These are phyloP conservation scores for Hylia prasina DNA, from an alignment of 2,113 vertebrate genomes.

Conservation along the genomic window DNA sequence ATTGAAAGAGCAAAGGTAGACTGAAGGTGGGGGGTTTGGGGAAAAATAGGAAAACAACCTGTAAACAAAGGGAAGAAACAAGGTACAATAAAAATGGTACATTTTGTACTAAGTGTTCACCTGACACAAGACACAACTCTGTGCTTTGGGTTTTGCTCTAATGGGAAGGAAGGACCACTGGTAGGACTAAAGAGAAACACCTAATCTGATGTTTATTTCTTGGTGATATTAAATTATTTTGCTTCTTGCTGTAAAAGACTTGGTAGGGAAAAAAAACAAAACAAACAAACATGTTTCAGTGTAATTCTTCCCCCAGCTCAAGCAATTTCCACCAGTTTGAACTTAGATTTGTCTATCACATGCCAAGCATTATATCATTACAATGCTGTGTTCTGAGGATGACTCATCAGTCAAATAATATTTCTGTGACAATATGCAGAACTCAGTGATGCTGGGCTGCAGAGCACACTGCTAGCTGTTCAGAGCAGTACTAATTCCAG, in stretches of 20 bases:
- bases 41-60: not conserved
- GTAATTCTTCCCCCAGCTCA: not conserved
- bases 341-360: not conserved
- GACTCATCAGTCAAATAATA: not conserved
- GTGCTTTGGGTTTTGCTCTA: not conserved
- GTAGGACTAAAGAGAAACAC: not conserved
- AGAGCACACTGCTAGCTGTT: not conserved
- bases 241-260: not conserved
- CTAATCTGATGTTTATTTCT: not conserved
- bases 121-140: not conserved
- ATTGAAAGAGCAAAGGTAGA: not conserved
- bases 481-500: not conserved
- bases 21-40: not conserved
- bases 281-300: not conserved
- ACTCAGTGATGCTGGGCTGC: not conserved
- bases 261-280: not conserved
- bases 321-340: not conserved
- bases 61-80: not conserved
- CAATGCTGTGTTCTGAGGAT: not conserved
- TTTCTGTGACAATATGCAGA: not conserved
- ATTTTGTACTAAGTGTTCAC: not conserved
- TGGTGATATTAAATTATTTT: not conserved
- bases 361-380: constrained; percentile 4
- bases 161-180: not conserved
- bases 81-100: not conserved